phyloP scores from a whole-genome alignment of 1,140 invertebrate species.

The Pseudomyrmex gracilis region DNA sequence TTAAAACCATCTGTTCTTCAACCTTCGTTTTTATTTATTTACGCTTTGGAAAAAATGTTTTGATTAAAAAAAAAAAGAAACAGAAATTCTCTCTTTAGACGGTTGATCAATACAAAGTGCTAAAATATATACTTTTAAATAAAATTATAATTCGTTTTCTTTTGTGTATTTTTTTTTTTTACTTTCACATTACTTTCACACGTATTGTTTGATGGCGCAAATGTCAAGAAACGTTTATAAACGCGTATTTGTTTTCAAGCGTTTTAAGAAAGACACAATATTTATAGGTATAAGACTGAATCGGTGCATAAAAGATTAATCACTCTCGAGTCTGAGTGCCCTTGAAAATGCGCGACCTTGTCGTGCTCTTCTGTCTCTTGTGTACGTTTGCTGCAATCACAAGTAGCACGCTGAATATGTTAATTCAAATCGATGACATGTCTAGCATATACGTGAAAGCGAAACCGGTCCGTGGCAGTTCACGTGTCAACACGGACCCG shows the following conservation, averaged over 20 bases:
- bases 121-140: too few relatives aligned
- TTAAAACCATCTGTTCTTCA: not conserved
- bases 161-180: too few relatives aligned
- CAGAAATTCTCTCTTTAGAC: too few relatives aligned
- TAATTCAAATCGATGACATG: slow-evolving; percentile 33
- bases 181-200: too few relatives aligned
- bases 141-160: too few relatives aligned
- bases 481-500: slow-evolving; percentile 89
- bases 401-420: not conserved
- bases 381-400: not conserved
- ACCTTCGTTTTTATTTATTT: not conserved
- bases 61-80: too few relatives aligned
- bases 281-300: not conserved
- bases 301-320: slow-evolving; percentile 2
- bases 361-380: not conserved
- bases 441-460: slow-evolving; percentile 75
- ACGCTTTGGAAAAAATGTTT: too few relatives aligned
- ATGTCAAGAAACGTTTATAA: too few relatives aligned
- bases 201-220: too few relatives aligned
- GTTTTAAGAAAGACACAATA: too few relatives aligned
- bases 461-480: slow-evolving; percentile 85
- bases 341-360: slow-evolving; percentile 28
- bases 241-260: too few relatives aligned
- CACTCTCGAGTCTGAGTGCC: not conserved
- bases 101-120: too few relatives aligned